Conservation (phyloP, 2,888 invertebrate genomes). For the Drosophila subquinaria region DNA sequence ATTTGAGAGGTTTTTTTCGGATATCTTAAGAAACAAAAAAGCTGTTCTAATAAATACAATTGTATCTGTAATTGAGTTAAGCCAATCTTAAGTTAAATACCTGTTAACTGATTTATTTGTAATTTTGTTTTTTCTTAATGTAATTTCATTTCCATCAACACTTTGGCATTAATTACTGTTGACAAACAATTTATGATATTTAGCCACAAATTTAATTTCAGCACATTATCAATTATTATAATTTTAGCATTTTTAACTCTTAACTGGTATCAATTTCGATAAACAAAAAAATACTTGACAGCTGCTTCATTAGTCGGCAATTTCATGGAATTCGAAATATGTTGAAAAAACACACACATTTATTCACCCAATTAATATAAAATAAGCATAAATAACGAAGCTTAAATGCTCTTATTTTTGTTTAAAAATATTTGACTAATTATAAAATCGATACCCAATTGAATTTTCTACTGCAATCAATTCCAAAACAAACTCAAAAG, state of each 20-base stretch:
- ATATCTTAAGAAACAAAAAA: too few species aligned
- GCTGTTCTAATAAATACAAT: not conserved
- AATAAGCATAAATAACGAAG: not conserved
- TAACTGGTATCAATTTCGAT: not conserved
- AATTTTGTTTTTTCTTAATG: not conserved
- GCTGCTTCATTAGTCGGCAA: conserved; percentile 23
- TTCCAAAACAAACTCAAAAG: not conserved
- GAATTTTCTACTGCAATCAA: not conserved
- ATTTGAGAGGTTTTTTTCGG: too few species aligned
- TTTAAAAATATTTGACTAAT: not conserved
- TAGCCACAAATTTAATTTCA: conserved; percentile 12
- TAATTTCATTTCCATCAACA: not conserved
- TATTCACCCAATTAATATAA: not conserved
- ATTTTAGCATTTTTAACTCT: not conserved
- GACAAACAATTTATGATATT: not conserved
- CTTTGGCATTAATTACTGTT: conserved; percentile 1
- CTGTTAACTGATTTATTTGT: not conserved
- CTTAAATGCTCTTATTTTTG: not conserved
- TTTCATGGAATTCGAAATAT: not conserved
- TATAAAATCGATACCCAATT: not conserved
- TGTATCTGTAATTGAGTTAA: not conserved
- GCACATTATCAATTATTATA: conserved; percentile 15
- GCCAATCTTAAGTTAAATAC: not conserved
- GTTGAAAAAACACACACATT: not conserved
- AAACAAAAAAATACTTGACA: conserved; percentile 19